Percentiles rank a stretch among this genome's conserved stretches.
phyloP scores from a whole-genome alignment of 2,113 vertebrate genomes.

The Actinemys pallida region DNA sequence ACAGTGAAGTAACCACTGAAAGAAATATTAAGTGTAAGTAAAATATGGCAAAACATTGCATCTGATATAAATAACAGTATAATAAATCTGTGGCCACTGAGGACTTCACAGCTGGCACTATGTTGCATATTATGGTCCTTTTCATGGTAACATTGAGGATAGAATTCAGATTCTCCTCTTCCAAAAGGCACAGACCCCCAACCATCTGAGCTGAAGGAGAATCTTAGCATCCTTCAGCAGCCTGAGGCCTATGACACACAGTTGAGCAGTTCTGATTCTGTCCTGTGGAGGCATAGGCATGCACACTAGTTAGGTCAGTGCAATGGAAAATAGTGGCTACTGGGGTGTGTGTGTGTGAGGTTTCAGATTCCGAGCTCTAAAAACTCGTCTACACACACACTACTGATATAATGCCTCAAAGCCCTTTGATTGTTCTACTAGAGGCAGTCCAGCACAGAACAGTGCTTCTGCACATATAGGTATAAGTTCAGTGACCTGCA shows the following conservation, averaged over 20 bases:
- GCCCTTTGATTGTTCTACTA: not conserved
- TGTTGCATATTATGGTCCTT: not conserved
- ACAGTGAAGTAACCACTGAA: not conserved
- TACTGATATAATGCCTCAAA: not conserved
- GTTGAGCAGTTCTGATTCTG: not conserved
- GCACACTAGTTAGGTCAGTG: not conserved
- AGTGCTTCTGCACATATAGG: not conserved
- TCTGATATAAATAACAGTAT: accelerated
- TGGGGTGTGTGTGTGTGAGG: not conserved
- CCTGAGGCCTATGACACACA: accelerated
- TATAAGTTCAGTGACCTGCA: not conserved
- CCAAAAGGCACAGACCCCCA: not conserved
- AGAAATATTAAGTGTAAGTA: not conserved
- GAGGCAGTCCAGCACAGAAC: not conserved
- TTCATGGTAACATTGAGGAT: not conserved
- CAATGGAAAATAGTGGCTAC: not conserved
- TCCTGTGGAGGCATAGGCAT: accelerated
- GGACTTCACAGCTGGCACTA: not conserved
- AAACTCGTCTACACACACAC: accelerated
- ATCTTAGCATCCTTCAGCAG: not conserved
- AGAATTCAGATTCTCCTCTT: not conserved
- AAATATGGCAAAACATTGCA: not conserved
- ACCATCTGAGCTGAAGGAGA: no score
- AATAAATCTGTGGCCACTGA: not conserved
- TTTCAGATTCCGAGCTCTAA: not conserved